Percentiles rank a stretch among this genome's conserved stretches.
phyloP scores from a whole-genome alignment of 2,888 invertebrate genomes.

The Caenorhabditis wallacei region DNA sequence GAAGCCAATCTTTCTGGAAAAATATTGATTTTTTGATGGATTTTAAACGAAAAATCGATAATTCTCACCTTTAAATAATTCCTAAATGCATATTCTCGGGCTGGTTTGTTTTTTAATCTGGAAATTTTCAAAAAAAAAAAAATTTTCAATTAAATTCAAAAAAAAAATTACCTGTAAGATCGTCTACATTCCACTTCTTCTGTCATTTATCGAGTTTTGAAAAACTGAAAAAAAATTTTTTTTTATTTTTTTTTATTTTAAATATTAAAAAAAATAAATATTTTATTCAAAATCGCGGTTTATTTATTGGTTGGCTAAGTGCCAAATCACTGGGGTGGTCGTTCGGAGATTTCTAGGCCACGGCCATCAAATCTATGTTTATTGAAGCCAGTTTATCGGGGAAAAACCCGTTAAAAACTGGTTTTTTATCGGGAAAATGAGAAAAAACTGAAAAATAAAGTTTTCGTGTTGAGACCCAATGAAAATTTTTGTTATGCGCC shows the following conservation, averaged over 20 bases:
- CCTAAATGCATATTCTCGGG: constrained; percentile 29
- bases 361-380: constrained; percentile 1
- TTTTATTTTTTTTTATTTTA: neutral
- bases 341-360: constrained; percentile 20
- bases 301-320: constrained; percentile 11
- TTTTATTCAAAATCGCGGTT: constrained; percentile 18
- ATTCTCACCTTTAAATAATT: constrained; percentile 42
- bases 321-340: constrained; percentile 32
- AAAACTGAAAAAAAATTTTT: neutral
- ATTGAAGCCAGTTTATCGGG: neutral
- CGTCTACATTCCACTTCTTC: constrained; percentile 23
- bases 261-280: neutral
- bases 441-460: neutral
- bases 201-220: constrained; percentile 24
- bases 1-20: constrained; percentile 41
- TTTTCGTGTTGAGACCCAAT: neutral
- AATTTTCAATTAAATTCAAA: neutral
- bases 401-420: neutral
- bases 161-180: constrained; percentile 40
- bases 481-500: constrained; percentile 8
- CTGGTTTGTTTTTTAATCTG: constrained; percentile 51
- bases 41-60: too few relatives aligned
- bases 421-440: neutral
- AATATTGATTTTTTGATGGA: neutral
- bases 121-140: neutral